These are phyloP conservation scores for Epirrhoe alternata DNA, from an alignment of 2,888 invertebrate genomes.

Conservation along the genomic window DNA sequence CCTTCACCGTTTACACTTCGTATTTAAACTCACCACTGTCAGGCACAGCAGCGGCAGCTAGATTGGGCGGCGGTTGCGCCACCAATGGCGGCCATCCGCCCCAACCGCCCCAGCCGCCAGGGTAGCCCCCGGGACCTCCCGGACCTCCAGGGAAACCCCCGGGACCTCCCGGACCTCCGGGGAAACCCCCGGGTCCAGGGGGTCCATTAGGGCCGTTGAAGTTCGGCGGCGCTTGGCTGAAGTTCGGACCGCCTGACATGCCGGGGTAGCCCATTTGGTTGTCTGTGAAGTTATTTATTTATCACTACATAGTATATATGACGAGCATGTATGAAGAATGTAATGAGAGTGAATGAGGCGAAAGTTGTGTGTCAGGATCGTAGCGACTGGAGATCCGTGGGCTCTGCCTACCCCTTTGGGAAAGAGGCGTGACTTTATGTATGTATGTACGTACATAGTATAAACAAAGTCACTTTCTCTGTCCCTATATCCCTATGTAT, in stretches of 20 bases:
- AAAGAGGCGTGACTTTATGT: too few relatives aligned
- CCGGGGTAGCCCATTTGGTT: slow-evolving; percentile 37
- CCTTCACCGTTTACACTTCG: too few relatives aligned
- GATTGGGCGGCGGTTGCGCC: slow-evolving; percentile 65
- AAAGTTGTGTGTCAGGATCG: too few relatives aligned
- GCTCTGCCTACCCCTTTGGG: too few relatives aligned
- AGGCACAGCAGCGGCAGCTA: slow-evolving; percentile 48
- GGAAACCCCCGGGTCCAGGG: slow-evolving; percentile 16
- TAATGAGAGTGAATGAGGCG: too few relatives aligned
- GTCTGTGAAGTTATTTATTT: slow-evolving; percentile 3
- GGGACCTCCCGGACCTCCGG: slow-evolving; percentile 7
- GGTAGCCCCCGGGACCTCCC: slow-evolving; percentile 19
- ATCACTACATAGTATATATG: too few relatives aligned
- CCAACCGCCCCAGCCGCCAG: slow-evolving; percentile 53
- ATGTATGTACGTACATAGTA: too few relatives aligned
- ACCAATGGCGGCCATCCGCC: slow-evolving; percentile 68
- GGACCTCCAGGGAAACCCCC: slow-evolving; percentile 10
- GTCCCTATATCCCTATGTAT: too few relatives aligned
- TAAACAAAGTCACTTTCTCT: too few relatives aligned
- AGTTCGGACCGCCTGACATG: slow-evolving; percentile 31
- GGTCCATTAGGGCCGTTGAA: neutral
- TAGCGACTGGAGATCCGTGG: too few relatives aligned
- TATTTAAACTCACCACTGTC: slow-evolving; percentile 58
- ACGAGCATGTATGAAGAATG: too few relatives aligned
- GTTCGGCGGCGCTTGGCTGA: slow-evolving; percentile 30